Conservation (phyloP, 2,113 vertebrate species). For the Scopus umbretta region DNA sequence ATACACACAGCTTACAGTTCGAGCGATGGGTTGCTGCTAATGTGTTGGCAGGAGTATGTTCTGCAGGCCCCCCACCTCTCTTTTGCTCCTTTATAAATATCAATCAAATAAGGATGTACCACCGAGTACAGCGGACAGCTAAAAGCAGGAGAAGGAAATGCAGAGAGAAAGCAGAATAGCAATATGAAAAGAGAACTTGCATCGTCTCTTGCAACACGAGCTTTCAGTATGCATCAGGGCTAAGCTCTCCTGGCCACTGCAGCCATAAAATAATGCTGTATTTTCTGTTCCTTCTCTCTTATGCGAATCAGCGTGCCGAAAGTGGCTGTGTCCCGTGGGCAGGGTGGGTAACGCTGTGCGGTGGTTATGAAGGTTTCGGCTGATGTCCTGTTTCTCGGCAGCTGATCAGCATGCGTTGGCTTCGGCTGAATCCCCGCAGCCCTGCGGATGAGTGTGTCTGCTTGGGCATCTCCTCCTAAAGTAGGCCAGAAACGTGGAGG, state of each 20-base stretch:
- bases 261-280: not conserved
- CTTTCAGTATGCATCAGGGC: not conserved
- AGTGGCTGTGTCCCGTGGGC: not conserved
- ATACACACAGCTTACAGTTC: not conserved
- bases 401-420: not conserved
- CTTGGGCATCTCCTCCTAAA: not conserved
- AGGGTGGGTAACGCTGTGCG: not conserved
- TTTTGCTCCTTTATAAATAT: not conserved
- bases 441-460: not conserved
- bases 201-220: not conserved
- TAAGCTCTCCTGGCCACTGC: not conserved
- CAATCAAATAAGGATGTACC: accelerated
- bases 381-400: not conserved
- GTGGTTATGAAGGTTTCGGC: not conserved
- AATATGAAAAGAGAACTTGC: accelerated
- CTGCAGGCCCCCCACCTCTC: not conserved
- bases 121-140: not conserved
- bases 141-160: not conserved
- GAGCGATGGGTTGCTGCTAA: not conserved
- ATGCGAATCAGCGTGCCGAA: accelerated
- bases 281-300: not conserved
- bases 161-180: not conserved
- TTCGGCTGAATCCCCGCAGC: accelerated
- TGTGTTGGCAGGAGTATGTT: not conserved
- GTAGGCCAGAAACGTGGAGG: not conserved